phyloP scores from a whole-genome alignment of 2,113 vertebrate genomes.

The Crotalus horridus region DNA sequence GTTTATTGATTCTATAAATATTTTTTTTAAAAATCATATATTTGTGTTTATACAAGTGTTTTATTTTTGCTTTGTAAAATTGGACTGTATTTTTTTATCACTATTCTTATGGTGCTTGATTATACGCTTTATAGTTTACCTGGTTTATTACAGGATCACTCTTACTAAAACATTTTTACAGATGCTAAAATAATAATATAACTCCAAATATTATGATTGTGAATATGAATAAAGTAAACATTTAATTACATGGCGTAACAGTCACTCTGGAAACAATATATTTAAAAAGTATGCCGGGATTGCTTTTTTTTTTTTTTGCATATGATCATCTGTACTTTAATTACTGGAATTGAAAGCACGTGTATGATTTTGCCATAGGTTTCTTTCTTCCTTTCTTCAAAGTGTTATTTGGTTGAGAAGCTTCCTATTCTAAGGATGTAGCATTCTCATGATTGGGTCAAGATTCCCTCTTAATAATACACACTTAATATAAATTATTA shows the following conservation, averaged over 20 bases:
- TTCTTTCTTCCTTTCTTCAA: not conserved
- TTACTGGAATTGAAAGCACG: not conserved
- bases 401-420: conserved; percentile 1
- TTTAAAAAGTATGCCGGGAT: conserved; percentile 5
- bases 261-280: conserved; percentile 45
- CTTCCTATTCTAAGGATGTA: not conserved
- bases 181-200: not conserved
- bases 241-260: conserved; percentile 47
- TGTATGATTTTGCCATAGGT: conserved; percentile 12
- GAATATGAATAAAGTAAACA: conserved; percentile 38
- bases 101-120: not conserved
- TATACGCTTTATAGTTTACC: conserved; percentile 15
- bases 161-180: conserved; percentile 23
- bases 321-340: not conserved
- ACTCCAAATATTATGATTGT: conserved; percentile 46
- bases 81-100: not conserved
- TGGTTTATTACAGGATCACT: conserved; percentile 15
- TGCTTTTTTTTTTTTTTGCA: not conserved
- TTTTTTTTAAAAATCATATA: not conserved
- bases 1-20: not conserved
- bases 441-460: conserved; percentile 9
- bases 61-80: not conserved
- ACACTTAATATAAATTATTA: conserved; percentile 24
- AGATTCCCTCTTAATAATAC: conserved; percentile 21
- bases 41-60: not conserved